Base-by-base conservation (phyloP, 1,140 invertebrate species). In the Druon quercuslanigerum region DNA sequence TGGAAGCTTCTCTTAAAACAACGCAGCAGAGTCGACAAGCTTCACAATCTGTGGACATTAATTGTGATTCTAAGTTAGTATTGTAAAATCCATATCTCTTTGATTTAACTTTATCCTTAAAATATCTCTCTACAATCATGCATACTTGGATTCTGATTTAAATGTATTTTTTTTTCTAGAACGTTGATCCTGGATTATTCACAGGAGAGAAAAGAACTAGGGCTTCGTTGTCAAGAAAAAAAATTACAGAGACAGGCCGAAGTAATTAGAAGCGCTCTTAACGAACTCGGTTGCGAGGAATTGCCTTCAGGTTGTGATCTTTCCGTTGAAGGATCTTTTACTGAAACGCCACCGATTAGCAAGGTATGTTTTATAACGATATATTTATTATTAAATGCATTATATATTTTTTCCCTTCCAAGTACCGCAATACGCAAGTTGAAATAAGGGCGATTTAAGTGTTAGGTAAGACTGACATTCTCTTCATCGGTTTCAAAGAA, bases 261-360 rank as follows among this genome's bases (percentile, higher is more conserved):
- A 81, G 93, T 97, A 79, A 96, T 98, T 74, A 94, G 95, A 79
- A 93, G 94, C 51, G 95, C 96, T n/a, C 90, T 98, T 51, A 95
- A 95, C 77, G 95, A 96, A 87, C 92, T 97, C 7, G 96, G 96
- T 50, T 96, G 96, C 82, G 96, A 97, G 88, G 95, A 97, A 90
- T 93, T 96, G 57, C 96, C 96, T 40, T 94, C 94, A n/a, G 96
- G 95, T 66, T 96, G 96, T 87, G 96, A 97, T 82, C 87, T 95
- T 50, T 93, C 94, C 1, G 92, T 94, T 78, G 94, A 95, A 85
- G 92, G 91, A 82, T 90, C 90, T 33, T 91, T 91, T 60, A 86
- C 87, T 2, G 91, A 92, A 51, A 85, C 89, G 7, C 81, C 88
- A 13, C 72, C 85, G 72, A 86, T 83, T 50, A 87, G 70, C 54